These are phyloP conservation scores for Phrynocephalus vlangalii DNA, from an alignment of 2,797 vertebrate species.

Conservation along the genomic window DNA sequence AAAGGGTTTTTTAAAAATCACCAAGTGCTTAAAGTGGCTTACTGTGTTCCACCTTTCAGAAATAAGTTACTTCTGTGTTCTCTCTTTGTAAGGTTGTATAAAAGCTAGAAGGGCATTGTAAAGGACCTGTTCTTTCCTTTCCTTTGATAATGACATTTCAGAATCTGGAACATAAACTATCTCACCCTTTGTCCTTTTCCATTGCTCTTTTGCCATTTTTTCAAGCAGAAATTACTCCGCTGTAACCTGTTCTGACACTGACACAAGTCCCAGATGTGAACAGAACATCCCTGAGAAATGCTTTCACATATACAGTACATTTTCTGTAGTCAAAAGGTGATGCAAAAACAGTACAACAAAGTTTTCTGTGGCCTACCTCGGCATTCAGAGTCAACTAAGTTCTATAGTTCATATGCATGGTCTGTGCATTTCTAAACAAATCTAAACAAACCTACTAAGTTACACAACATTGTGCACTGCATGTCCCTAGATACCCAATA, in stretches of 20 bases:
- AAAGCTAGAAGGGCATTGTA: slow-evolving; percentile 55
- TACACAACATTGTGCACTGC: too few relatives aligned
- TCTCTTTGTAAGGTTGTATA: slow-evolving; percentile 45
- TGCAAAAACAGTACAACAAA: neutral
- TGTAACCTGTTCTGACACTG: neutral
- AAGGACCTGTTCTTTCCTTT: slow-evolving; percentile 52
- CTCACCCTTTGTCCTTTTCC: slow-evolving; percentile 7
- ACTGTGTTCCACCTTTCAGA: slow-evolving; percentile 27
- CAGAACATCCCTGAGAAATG: neutral
- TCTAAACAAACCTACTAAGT: neutral
- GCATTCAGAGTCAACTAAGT: neutral
- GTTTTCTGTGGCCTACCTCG: neutral
- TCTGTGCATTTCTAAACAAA: neutral
- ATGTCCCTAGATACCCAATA: too few relatives aligned
- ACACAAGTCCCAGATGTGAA: neutral
- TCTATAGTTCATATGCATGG: neutral
- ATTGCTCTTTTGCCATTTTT: neutral
- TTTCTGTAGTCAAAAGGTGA: neutral
- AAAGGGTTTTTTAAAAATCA: slow-evolving; percentile 24
- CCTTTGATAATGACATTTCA: slow-evolving; percentile 43
- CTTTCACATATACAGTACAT: neutral
- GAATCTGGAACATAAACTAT: slow-evolving; percentile 39
- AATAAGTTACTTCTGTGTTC: slow-evolving; percentile 46
- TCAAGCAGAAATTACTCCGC: slow-evolving; percentile 8
- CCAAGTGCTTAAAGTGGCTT: slow-evolving; percentile 29